Evolutionary conservation across 2,888 invertebrate species (phyloP).

Genomic region (Cheilosia impressa): DNA sequence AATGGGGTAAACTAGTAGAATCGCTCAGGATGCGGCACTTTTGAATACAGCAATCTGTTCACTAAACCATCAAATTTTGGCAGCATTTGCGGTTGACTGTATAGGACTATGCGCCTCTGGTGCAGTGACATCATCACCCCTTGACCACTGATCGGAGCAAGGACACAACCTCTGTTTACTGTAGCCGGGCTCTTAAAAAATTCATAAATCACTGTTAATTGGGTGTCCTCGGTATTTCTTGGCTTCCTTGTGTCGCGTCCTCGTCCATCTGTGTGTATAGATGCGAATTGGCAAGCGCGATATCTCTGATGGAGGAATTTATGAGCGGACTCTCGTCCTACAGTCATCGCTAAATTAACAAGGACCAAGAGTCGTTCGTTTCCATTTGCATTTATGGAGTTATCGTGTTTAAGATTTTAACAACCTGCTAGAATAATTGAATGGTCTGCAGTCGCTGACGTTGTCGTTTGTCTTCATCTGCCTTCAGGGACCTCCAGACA

Average conservation of each 20-base stretch:
- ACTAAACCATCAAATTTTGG: conserved; percentile 43
- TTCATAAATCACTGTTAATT: conserved; percentile 71
- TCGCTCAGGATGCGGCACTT: conserved; percentile 43
- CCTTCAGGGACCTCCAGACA: conserved; percentile 19
- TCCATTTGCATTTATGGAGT: conserved; percentile 46
- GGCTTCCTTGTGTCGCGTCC: neutral
- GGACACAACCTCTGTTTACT: conserved; percentile 46
- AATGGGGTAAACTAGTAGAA: conserved; percentile 75
- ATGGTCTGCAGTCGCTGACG: conserved; percentile 13
- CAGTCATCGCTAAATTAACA: conserved; percentile 54
- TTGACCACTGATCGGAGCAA: conserved; percentile 41
- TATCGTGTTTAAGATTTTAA: conserved; percentile 65
- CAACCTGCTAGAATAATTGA: conserved; percentile 64
- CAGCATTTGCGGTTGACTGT: conserved; percentile 14
- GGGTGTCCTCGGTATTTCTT: conserved; percentile 14
- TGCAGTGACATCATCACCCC: conserved; percentile 67
- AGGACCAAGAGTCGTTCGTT: conserved; percentile 30
- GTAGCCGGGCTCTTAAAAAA: conserved; percentile 51
- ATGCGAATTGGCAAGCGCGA: neutral
- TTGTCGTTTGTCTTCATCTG: conserved; percentile 12
- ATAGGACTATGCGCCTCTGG: conserved; percentile 8
- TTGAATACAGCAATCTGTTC: conserved; percentile 36
- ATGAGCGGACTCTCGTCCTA: conserved; percentile 17
- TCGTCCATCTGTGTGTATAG: neutral
- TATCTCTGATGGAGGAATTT: neutral